A percentile compares a stretch with the other conserved stretches of the same genome.
phyloP scores from a whole-genome alignment of 2,113 vertebrate species.

The Oncorhynchus nerka region DNA sequence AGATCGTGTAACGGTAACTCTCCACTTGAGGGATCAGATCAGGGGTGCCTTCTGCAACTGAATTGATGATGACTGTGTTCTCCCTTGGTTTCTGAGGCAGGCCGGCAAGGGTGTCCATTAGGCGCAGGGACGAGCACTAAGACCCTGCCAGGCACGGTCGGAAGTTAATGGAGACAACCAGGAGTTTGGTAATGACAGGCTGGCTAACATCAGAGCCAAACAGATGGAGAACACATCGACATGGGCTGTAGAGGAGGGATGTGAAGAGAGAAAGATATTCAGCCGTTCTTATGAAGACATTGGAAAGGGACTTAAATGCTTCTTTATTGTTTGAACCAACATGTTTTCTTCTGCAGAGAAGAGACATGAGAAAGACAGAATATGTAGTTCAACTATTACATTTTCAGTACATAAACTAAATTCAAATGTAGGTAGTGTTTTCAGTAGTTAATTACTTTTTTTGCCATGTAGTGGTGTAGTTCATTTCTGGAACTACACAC shows the following conservation, averaged over 20 bases:
- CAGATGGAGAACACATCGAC: conserved; percentile 70
- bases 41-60: neutral
- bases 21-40: neutral
- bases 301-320: too few species aligned
- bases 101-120: conserved; percentile 49
- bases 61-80: neutral
- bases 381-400: too few species aligned
- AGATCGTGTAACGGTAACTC: too few species aligned
- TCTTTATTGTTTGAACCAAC: too few species aligned
- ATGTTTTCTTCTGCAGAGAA: too few species aligned
- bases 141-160: conserved; percentile 56
- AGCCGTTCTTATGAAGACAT: neutral
- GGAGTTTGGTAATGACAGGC: conserved; percentile 69
- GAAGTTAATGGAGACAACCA: conserved; percentile 38
- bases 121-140: conserved; percentile 47
- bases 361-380: too few species aligned
- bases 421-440: too few species aligned
- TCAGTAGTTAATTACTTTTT: too few species aligned
- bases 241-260: conserved; percentile 18
- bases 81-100: conserved; percentile 21
- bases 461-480: too few species aligned
- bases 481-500: too few species aligned
- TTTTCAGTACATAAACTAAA: too few species aligned
- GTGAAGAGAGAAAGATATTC: neutral
- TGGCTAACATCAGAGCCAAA: conserved; percentile 70